Evolutionary conservation across 2,797 vertebrate species (phyloP).

Genomic region (Malacoraja senta): DNA sequence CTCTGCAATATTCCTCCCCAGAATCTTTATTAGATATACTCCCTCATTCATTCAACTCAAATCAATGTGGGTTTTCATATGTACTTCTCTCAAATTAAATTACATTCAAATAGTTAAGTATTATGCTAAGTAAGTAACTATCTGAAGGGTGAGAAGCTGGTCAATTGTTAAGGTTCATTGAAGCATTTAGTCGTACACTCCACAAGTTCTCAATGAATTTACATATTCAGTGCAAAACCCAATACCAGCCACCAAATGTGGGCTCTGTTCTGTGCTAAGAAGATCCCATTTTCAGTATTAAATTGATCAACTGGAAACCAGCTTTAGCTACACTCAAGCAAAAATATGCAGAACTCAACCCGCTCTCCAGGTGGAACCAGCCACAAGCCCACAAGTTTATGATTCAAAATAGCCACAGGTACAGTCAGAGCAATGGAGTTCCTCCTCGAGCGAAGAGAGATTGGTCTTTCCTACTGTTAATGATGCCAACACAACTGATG

Average conservation of each 20-base stretch:
- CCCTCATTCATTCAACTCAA: not conserved
- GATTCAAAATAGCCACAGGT: not conserved
- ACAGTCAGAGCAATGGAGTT: not conserved
- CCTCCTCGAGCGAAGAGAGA: not conserved
- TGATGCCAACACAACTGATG: too few species aligned
- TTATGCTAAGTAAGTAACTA: not conserved
- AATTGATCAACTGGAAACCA: too few species aligned
- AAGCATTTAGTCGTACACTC: too few species aligned
- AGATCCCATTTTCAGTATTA: not conserved
- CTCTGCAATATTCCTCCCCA: not conserved
- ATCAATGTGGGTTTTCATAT: not conserved
- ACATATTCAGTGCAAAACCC: too few species aligned
- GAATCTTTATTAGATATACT: not conserved
- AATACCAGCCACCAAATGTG: not conserved
- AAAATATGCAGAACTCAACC: too few species aligned
- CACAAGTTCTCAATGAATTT: too few species aligned
- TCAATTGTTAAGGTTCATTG: too few species aligned
- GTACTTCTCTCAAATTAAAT: too few species aligned
- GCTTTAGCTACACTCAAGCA: not conserved
- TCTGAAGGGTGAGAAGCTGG: too few species aligned
- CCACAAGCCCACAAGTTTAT: not conserved
- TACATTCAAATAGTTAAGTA: not conserved
- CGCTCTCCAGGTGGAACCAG: not conserved
- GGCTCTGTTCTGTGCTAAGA: not conserved
- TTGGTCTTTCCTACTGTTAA: too few species aligned